These are phyloP conservation scores for Caenorhabditis imperialis DNA, from an alignment of 2,888 invertebrate species.

Conservation along the genomic window DNA sequence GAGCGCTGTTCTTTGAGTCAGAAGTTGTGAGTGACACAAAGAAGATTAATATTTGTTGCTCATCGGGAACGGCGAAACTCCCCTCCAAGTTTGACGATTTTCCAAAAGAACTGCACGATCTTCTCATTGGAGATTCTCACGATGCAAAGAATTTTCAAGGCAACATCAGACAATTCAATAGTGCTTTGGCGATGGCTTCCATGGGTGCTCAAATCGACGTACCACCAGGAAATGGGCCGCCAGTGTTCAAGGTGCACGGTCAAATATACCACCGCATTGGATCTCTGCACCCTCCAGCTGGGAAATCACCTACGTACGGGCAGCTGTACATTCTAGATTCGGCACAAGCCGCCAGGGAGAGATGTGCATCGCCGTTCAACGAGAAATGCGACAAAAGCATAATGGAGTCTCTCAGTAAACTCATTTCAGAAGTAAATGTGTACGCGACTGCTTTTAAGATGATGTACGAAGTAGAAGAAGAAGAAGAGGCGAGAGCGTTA, in stretches of 20 bases:
- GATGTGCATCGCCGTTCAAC: conserved; percentile 25
- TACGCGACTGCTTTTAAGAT: conserved; percentile 27
- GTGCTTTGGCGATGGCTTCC: conserved; percentile 4
- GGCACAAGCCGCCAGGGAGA: conserved; percentile 28
- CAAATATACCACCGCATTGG: conserved; percentile 14
- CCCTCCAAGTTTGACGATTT: conserved; percentile 1
- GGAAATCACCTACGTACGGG: neutral
- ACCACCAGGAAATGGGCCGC: neutral
- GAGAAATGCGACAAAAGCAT: conserved; percentile 9
- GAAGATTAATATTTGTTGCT: conserved; percentile 10
- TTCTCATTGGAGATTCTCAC: neutral
- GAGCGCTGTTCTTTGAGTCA: too few relatives aligned
- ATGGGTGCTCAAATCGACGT: conserved; percentile 2
- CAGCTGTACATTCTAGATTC: conserved; percentile 43
- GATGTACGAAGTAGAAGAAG: conserved; percentile 30
- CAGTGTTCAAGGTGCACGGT: neutral
- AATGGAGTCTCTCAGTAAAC: conserved; percentile 22
- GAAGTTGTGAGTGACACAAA: too few relatives aligned
- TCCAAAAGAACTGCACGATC: neutral
- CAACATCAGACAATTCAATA: conserved; percentile 24
- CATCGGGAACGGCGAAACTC: neutral
- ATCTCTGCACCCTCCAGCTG: neutral
- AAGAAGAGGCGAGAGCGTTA: neutral
- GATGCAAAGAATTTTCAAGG: neutral
- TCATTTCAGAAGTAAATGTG: conserved; percentile 26